phyloP scores from a whole-genome alignment of 2,888 invertebrate genomes.

The Andrena chrysosceles region DNA sequence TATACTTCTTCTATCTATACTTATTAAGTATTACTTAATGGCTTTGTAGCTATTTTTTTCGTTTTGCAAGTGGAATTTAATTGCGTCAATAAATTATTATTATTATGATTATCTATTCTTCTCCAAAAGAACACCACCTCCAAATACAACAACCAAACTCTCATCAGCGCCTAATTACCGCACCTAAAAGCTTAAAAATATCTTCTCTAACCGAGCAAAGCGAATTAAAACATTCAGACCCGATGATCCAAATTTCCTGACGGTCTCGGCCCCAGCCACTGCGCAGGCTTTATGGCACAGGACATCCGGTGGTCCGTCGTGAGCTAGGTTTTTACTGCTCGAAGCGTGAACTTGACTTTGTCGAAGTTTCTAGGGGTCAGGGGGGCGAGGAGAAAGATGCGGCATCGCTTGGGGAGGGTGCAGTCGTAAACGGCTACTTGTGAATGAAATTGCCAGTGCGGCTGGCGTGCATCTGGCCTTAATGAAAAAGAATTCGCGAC shows the following conservation, averaged over 20 bases:
- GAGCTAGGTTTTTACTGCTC: conserved; percentile 32
- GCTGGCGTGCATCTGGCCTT: conserved; percentile 56
- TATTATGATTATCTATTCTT: too few species aligned
- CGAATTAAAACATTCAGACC: not conserved
- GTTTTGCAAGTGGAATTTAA: too few species aligned
- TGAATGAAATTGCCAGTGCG: conserved; percentile 51
- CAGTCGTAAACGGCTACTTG: conserved; percentile 51
- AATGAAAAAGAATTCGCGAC: conserved; percentile 53
- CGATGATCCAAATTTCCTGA: conserved; percentile 19
- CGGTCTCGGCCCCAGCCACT: not conserved
- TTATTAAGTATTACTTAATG: too few species aligned
- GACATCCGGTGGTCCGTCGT: conserved; percentile 46
- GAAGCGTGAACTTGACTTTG: conserved; percentile 60
- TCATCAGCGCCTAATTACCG: not conserved
- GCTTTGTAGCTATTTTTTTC: too few species aligned
- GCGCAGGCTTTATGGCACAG: conserved; percentile 32
- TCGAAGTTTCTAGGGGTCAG: conserved; percentile 42
- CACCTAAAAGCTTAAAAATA: not conserved
- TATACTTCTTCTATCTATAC: too few species aligned
- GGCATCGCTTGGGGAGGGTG: not conserved
- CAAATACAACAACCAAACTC: too few species aligned
- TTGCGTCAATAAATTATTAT: too few species aligned
- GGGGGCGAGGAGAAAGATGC: conserved; percentile 3
- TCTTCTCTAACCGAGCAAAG: not conserved
- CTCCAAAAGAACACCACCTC: too few species aligned